These are phyloP conservation scores for Australoheros scitulus DNA, from an alignment of 2,113 vertebrate species.

Conservation along the genomic window DNA sequence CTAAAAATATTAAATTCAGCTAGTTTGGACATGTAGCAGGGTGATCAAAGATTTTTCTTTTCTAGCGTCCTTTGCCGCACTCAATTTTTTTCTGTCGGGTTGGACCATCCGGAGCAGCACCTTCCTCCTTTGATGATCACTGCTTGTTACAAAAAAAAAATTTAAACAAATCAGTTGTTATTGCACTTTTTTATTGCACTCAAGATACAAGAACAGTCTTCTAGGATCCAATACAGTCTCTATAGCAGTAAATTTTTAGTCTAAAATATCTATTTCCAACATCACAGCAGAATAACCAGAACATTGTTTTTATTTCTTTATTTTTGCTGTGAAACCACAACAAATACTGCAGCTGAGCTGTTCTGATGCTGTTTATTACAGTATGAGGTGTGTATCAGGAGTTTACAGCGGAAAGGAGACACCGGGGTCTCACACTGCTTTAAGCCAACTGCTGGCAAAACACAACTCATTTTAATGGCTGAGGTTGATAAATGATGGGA, in stretches of 20 bases:
- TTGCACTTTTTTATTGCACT: conserved; percentile 83
- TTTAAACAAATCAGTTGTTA: conserved; percentile 28
- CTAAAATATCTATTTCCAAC: conserved; percentile 40
- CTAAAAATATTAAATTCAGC: background rate
- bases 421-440: background rate
- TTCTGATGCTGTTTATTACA: conserved; percentile 6
- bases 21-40: background rate
- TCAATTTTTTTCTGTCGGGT: background rate
- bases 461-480: background rate
- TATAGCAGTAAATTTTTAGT: conserved; percentile 43
- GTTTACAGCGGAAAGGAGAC: background rate
- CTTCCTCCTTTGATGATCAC: background rate
- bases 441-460: conserved; percentile 11
- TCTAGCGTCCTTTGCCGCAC: background rate
- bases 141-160: conserved; percentile 6
- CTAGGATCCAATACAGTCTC: conserved; percentile 59
- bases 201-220: conserved; percentile 75
- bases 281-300: conserved; percentile 55
- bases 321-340: conserved; percentile 33
- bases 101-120: background rate
- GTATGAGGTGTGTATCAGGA: conserved; percentile 14
- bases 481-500: background rate
- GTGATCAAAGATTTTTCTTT: background rate
- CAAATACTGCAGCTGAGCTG: background rate
- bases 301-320: background rate